These are phyloP conservation scores for Orthosia incerta DNA, from an alignment of 2,888 invertebrate genomes.

Conservation along the genomic window DNA sequence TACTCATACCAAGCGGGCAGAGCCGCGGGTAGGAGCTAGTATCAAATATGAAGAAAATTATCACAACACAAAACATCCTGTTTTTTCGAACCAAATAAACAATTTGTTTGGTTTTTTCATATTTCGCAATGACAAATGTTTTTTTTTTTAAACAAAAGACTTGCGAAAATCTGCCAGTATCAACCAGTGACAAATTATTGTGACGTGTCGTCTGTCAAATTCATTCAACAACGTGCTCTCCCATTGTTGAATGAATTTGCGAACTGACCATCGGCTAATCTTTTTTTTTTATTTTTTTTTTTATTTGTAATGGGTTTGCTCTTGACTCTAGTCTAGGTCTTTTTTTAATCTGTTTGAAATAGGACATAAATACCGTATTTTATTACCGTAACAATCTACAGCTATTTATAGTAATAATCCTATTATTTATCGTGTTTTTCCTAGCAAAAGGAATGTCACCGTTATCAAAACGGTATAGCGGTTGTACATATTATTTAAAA, in stretches of 20 bases:
- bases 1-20: too few species aligned
- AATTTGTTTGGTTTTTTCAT: not conserved
- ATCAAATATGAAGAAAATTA: too few species aligned
- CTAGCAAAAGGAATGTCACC: not conserved
- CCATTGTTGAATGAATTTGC: too few species aligned
- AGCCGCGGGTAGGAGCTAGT: too few species aligned
- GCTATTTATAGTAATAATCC: too few species aligned
- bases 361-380: not conserved
- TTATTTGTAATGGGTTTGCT: too few species aligned
- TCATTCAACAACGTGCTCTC: not conserved
- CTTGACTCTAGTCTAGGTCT: too few species aligned
- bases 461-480: too few species aligned
- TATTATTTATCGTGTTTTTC: not conserved
- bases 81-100: not conserved
- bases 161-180: not conserved
- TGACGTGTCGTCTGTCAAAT: conserved; percentile 19
- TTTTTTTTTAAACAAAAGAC: conserved; percentile 14
- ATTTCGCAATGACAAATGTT: conserved; percentile 1
- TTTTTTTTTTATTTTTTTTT: too few species aligned
- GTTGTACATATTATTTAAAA: too few species aligned
- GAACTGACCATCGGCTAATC: conserved; percentile 6
- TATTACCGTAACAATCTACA: too few species aligned
- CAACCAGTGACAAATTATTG: conserved; percentile 23
- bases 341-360: conserved; percentile 16
- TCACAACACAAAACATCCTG: too few species aligned